phyloP scores from a whole-genome alignment of 2,888 invertebrate species.

The Halocaridina rubra region DNA sequence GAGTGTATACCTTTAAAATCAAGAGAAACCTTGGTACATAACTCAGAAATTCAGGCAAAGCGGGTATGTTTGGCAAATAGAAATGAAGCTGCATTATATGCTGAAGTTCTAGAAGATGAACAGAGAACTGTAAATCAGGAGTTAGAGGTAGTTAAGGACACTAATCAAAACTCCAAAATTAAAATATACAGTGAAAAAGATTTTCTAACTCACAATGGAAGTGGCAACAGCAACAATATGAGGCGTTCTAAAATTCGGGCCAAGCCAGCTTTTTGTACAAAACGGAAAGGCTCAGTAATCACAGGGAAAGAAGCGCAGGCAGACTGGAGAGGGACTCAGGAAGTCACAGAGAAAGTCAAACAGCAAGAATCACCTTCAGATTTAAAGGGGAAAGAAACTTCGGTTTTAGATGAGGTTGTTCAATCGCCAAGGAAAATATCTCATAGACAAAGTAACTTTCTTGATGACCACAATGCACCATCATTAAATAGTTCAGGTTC shows the following conservation, averaged over 20 bases:
- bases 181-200: background rate
- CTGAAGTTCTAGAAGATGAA: background rate
- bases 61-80: background rate
- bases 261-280: background rate
- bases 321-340: background rate
- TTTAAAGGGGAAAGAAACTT: too few relatives aligned
- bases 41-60: background rate
- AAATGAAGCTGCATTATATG: background rate
- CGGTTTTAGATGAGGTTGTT: background rate
- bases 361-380: too few relatives aligned
- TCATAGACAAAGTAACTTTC: background rate
- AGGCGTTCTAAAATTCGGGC: slow-evolving; percentile 35
- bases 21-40: background rate
- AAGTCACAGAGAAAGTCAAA: background rate
- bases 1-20: background rate
- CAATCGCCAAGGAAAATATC: background rate
- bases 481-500: background rate
- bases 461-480: background rate
- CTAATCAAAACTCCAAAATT: background rate
- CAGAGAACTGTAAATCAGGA: background rate
- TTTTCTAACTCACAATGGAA: background rate
- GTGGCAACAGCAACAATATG: slow-evolving; percentile 2
- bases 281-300: background rate
- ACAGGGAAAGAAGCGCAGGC: background rate
- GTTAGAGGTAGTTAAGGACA: background rate